phyloP scores from a whole-genome alignment of 2,888 invertebrate genomes.

The Latrodectus elegans region DNA sequence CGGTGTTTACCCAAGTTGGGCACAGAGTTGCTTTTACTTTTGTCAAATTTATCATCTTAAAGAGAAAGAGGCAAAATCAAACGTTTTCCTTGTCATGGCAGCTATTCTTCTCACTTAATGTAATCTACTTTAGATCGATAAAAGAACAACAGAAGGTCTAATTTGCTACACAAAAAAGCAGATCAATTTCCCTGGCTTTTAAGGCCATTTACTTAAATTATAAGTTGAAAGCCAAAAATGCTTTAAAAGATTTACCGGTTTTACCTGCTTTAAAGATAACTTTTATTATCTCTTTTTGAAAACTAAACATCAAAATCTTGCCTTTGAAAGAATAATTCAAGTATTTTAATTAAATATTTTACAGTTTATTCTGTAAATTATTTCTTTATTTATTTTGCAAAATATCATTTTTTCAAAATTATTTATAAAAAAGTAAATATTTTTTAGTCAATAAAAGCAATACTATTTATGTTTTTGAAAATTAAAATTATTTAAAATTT shows the following conservation, averaged over 20 bases:
- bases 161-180: conserved; percentile 18
- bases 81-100: conserved; percentile 14
- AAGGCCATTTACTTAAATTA: conserved; percentile 45
- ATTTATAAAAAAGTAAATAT: no score
- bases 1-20: conserved; percentile 41
- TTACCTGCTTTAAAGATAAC: conserved; percentile 4
- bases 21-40: neutral
- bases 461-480: no score
- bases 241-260: conserved; percentile 25
- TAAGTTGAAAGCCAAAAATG: neutral
- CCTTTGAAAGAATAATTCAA: no score
- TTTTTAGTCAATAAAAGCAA: no score
- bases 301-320: no score
- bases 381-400: no score
- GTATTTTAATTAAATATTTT: no score
- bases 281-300: neutral
- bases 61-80: neutral
- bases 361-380: no score
- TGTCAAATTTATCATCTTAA: conserved; percentile 34
- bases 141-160: neutral
- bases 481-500: no score
- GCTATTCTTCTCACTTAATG: conserved; percentile 28
- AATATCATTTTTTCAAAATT: no score
- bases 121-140: conserved; percentile 40
- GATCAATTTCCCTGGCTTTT: conserved; percentile 16